Evolutionary conservation across 2,797 vertebrate genomes (phyloP).

Genomic region (Scolopax bukidnonensis): DNA sequence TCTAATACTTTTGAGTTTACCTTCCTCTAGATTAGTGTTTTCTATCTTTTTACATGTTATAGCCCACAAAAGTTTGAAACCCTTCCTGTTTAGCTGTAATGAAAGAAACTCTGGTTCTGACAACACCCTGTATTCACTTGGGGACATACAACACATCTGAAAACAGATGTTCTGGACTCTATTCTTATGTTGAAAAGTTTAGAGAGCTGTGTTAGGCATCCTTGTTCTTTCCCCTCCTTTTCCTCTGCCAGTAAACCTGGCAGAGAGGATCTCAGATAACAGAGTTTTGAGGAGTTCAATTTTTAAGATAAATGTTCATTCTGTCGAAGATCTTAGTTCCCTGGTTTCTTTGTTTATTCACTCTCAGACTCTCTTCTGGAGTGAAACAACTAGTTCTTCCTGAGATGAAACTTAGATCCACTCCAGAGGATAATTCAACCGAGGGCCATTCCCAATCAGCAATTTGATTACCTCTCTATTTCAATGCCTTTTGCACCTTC

Average conservation of each 20-base stretch:
- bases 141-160: not conserved
- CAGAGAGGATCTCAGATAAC: not conserved
- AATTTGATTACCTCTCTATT: not conserved
- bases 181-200: not conserved
- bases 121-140: not conserved
- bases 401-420: not conserved
- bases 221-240: not conserved
- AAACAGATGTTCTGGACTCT: not conserved
- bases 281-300: not conserved
- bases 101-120: not conserved
- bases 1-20: not conserved
- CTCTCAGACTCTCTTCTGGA: not conserved
- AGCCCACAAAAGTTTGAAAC: not conserved
- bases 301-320: not conserved
- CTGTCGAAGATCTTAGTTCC: not conserved
- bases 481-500: not conserved
- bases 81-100: not conserved
- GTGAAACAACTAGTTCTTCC: not conserved
- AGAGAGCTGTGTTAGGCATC: accelerated
- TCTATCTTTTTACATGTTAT: not conserved
- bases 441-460: not conserved
- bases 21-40: not conserved
- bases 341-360: not conserved
- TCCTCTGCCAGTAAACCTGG: not conserved
- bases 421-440: not conserved